Base-by-base conservation (phyloP, 2,797 vertebrate genomes). In the Corythornis leucogaster region DNA sequence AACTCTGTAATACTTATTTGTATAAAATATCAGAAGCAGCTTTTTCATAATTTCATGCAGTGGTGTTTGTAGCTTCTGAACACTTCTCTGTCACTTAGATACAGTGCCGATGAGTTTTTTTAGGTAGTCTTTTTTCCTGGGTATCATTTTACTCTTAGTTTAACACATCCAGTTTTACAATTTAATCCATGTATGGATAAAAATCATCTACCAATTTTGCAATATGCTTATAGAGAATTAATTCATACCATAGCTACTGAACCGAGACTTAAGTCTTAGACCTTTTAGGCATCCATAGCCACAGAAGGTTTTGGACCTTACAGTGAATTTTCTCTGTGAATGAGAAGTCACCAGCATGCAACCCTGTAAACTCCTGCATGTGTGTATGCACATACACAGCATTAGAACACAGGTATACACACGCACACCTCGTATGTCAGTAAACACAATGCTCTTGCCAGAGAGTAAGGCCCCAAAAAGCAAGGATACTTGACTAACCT, bases 401-500 rank as follows among this genome's bases (percentile, higher is more conserved):
- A 18, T 21, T 3, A 21, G 80, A 53, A 53, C 45, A 75, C 20
- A 22, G 69, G 87, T 50, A 81, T 2, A 20, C 62, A 43, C 43
- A 43, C 24, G 8, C 71, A 35, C 4, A 14, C 15, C 42, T 33
- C 20, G 48, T 0, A 12, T 76, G 55, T 53, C n/a, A 80, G 88
- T 20, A 48, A 80, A 43, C 35, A n/a, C 19, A 16, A 42, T 2
- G 11, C 73, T 57, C 33, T 76, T 70, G 68, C 69, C 92, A 89
- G 57, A 59, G 46, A 94, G 57, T 31, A 66, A 90, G 74, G 78
- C 54, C 80, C 78, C 86, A 87, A 90, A 90, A 87, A 92, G 58
- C 48, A 94, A 94, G 35, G 80, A 85, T 63, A 61, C 64, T 93
- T 94, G 95, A 98, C 98, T 98, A 98, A 99, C 99, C 99, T 99